Evolutionary conservation across 2,888 invertebrate genomes (phyloP).

Genomic region (Platycheirus rosarum): DNA sequence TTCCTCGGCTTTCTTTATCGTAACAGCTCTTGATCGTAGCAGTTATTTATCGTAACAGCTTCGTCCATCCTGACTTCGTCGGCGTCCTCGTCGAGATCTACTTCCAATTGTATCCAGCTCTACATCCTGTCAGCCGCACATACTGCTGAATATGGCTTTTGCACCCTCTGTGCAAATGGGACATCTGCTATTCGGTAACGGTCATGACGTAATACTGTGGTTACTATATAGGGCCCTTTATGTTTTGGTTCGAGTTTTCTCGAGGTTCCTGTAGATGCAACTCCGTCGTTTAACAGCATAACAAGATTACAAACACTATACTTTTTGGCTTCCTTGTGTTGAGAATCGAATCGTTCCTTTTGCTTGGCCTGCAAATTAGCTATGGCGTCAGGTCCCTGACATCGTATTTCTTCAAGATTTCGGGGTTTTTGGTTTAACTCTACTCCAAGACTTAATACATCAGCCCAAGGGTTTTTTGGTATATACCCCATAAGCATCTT

Average conservation of each 20-base stretch:
- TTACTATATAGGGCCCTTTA: slow-evolving; percentile 7
- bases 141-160: no score
- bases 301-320: background rate
- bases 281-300: background rate
- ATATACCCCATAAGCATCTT: slow-evolving; percentile 16
- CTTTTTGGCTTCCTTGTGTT: no score
- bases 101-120: no score
- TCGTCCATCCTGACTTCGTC: no score
- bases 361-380: background rate
- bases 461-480: slow-evolving; percentile 18
- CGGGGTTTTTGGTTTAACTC: background rate
- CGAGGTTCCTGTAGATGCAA: slow-evolving; percentile 4
- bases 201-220: no score
- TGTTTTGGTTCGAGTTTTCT: slow-evolving; percentile 13
- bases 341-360: background rate
- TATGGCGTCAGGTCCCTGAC: slow-evolving; percentile 5
- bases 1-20: no score
- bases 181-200: no score
- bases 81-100: no score
- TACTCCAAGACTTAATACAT: background rate
- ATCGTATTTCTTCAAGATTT: background rate
- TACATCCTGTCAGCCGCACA: no score
- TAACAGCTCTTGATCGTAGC: no score
- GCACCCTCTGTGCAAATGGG: no score
- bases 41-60: no score